Evolutionary conservation across 1,140 invertebrate genomes (phyloP).

Genomic region (Trichonephila clavata): DNA sequence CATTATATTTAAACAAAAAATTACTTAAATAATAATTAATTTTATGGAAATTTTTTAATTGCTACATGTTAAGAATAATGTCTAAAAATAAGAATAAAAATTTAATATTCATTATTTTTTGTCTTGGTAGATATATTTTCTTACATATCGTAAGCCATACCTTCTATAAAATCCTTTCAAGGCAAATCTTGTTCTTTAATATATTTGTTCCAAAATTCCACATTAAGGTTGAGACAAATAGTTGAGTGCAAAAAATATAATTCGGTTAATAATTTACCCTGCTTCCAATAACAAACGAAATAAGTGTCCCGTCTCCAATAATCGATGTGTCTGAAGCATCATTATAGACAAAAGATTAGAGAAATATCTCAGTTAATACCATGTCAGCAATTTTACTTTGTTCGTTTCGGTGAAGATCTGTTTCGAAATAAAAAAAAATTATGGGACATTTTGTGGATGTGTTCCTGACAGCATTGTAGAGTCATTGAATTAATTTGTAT

Average conservation of each 20-base stretch:
- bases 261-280: conserved; percentile 51
- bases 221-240: background rate
- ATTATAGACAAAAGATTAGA: conserved; percentile 40
- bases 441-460: no score
- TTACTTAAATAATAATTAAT: no score
- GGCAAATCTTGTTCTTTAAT: background rate
- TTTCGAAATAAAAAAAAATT: background rate
- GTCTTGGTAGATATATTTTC: no score
- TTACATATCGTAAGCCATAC: background rate
- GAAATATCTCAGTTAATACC: conserved; percentile 4
- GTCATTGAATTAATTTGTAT: background rate
- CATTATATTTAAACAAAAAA: no score
- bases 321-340: background rate
- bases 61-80: no score
- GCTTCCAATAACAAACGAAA: conserved; percentile 27
- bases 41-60: no score
- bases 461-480: no score
- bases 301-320: conserved; percentile 11
- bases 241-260: conserved; percentile 20
- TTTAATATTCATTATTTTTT: no score
- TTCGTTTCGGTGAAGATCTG: background rate
- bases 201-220: background rate
- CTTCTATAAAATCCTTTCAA: background rate
- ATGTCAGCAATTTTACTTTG: background rate
- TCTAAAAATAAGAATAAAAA: no score